These are phyloP conservation scores for Porites evermanni DNA, from an alignment of 92 coral and sea anemone species.

Conservation along the genomic window DNA sequence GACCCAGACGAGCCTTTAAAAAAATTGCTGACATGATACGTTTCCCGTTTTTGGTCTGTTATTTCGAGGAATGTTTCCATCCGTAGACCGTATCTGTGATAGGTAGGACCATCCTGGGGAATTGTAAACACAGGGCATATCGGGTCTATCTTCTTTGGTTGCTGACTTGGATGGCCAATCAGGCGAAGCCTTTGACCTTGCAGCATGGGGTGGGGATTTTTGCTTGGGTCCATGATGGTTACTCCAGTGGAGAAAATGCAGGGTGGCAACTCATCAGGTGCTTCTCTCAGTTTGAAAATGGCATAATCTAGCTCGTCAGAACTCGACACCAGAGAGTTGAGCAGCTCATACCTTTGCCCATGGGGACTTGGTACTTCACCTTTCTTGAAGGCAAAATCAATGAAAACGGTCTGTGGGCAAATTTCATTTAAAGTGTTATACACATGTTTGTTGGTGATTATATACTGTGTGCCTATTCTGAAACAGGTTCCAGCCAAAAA, in stretches of 20 bases:
- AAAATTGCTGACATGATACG: no score
- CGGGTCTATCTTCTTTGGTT: no score
- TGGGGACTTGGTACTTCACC: not conserved
- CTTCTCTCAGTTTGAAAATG: not conserved
- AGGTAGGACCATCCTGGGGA: no score
- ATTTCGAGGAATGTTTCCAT: no score
- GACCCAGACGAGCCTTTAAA: no score
- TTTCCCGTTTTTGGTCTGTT: no score
- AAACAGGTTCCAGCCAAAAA: not conserved
- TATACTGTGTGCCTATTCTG: not conserved
- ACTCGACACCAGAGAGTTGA: not conserved
- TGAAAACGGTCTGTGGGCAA: no score
- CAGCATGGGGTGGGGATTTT: not conserved
- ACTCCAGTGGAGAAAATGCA: not conserved
- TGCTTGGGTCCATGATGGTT: not conserved
- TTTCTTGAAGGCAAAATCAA: not conserved
- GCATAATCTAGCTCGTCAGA: not conserved
- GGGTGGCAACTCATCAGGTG: not conserved
- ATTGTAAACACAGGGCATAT: no score
- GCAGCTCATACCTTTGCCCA: not conserved
- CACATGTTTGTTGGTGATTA: constrained; percentile 1
- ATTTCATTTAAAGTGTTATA: no score
- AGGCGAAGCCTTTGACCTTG: not conserved
- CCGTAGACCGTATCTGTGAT: no score
- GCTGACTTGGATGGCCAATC: no score